Conservation (phyloP, 2,797 vertebrate genomes). For the Tolypeutes matacus region DNA sequence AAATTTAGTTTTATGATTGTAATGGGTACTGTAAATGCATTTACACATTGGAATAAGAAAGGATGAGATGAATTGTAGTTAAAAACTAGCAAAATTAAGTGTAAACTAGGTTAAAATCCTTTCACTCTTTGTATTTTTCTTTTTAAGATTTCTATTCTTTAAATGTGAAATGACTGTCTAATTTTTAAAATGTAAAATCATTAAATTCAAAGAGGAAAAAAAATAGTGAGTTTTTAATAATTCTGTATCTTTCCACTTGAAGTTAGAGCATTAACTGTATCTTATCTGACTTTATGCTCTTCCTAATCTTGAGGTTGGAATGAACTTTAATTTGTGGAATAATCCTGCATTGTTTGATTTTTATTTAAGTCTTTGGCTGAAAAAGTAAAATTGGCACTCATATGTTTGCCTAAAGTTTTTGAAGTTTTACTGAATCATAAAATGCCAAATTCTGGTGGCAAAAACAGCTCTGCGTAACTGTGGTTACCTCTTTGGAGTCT, state of each 20-base stretch:
- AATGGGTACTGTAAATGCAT: no score
- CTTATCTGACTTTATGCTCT: background rate
- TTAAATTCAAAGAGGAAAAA: slow-evolving; percentile 71
- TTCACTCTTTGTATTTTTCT: slow-evolving; percentile 81
- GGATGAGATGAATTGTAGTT: no score
- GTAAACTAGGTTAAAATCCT: slow-evolving; percentile 85
- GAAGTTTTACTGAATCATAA: background rate
- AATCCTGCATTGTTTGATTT: background rate
- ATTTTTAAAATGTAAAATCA: no score
- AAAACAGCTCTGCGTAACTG: background rate
- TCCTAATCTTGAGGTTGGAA: background rate
- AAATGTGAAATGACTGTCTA: no score
- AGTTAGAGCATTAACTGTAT: background rate
- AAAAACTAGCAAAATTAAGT: no score
- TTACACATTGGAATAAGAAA: no score
- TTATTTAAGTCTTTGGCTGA: background rate
- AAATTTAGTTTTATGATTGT: no score
- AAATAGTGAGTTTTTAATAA: background rate
- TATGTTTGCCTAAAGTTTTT: background rate
- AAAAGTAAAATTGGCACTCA: background rate
- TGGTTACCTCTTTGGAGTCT: background rate
- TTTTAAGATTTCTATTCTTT: slow-evolving; percentile 86
- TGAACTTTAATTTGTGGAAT: background rate
- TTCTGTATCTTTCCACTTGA: background rate
- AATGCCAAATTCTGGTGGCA: background rate